A percentile compares a stretch with the other conserved stretches of the same genome.
Conservation (phyloP, 1,140 invertebrate genomes). For the Eupristina koningsbergeri region DNA sequence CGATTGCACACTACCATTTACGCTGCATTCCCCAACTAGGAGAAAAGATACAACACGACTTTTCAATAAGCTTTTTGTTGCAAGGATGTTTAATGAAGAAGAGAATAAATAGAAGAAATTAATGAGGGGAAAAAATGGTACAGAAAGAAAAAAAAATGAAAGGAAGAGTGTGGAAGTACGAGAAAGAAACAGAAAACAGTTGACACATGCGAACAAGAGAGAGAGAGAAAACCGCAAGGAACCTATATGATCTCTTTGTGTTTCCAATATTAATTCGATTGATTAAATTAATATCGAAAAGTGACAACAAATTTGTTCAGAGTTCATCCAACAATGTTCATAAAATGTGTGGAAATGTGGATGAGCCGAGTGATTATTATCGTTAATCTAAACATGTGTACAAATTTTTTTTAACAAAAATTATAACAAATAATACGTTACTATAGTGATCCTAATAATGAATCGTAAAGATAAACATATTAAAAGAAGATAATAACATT, state of each 20-base stretch:
- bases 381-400: slow-evolving; percentile 64
- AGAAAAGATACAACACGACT: slow-evolving; percentile 40
- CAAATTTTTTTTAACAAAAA: slow-evolving; percentile 71
- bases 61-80: slow-evolving; percentile 46
- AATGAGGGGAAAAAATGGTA: background rate
- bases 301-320: slow-evolving; percentile 73
- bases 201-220: background rate
- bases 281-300: no score
- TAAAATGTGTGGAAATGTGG: slow-evolving; percentile 73
- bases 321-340: slow-evolving; percentile 73
- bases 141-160: no score
- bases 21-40: background rate
- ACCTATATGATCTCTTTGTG: slow-evolving; percentile 69
- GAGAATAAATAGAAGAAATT: slow-evolving; percentile 24
- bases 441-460: no score
- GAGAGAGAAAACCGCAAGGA: slow-evolving; percentile 48
- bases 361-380: background rate
- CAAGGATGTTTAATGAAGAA: slow-evolving; percentile 24
- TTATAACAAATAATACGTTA: slow-evolving; percentile 25
- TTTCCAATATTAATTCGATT: slow-evolving; percentile 62
- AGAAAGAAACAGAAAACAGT: slow-evolving; percentile 28
- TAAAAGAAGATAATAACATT: background rate
- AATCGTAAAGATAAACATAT: no score
- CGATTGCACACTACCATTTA: background rate
- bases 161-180: slow-evolving; percentile 5